Evolutionary conservation across 2,113 vertebrate genomes (phyloP), one percentile per base, ranked within the genome.

Genomic region (Sorex fumeus): DNA sequence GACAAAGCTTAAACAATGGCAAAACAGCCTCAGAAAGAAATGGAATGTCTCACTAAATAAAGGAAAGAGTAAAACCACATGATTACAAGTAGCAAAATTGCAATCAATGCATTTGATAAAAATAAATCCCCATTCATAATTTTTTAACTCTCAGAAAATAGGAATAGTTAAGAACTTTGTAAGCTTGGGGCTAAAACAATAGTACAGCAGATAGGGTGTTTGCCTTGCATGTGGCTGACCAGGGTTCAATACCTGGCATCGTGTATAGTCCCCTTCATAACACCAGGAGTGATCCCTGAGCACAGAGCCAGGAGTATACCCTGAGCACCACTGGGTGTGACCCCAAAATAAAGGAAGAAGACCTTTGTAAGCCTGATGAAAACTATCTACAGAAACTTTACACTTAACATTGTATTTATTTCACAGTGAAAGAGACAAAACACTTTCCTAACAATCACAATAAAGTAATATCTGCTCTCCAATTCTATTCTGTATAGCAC

Each of bases 331-430:
- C 47, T 50, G 47, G 2, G 9, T 50, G 9, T 50, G 47, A 13
- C 13, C 47, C 47, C 47, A 50, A 50, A 50, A 50, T 9, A 50
- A 50, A 57, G 32, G 47, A 71, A 60, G 80, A 66, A 66, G 69
- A 86, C 86, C n/a, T 72, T 40, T 16, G 28, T 72, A 67, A 91
- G 81, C 36, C 89, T 78, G 70, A 40, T 66, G 18, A 80, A 88
- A 36, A 79, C 4, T 11, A 84, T 50, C 23, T 85, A 85, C 15
- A 91, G 70, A 21, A 90, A 76, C 74, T 25, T 13, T 25, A 69
- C 75, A 15, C 36, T 36, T 69, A 69, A 74, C 11, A n/a, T 62
- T 34, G 83, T 53, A 28, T 57, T 67, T 36, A 74, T 50, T 50
- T 50, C 47, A 69, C 23, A 69, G 11, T 69, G 18, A 91, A 60